These are phyloP conservation scores for Pristionchus arcanus DNA, from an alignment of 2,888 invertebrate species.

Conservation along the genomic window DNA sequence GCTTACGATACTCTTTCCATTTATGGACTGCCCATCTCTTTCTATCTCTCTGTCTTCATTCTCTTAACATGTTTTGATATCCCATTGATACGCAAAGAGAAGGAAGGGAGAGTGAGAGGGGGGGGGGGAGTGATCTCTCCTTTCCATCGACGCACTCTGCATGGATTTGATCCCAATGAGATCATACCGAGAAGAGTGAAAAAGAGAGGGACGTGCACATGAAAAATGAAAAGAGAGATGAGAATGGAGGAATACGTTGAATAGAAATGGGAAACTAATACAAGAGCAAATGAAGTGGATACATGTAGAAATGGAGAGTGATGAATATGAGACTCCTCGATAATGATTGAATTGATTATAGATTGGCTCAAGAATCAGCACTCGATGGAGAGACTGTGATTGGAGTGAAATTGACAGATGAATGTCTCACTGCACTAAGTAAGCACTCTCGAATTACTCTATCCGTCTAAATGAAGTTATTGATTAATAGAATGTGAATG, in stretches of 20 bases:
- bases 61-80: background rate
- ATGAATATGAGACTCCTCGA: background rate
- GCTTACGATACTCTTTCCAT: background rate
- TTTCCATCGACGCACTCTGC: background rate
- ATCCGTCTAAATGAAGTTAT: background rate
- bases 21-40: background rate
- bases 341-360: background rate
- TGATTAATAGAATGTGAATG: background rate
- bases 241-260: background rate
- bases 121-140: background rate
- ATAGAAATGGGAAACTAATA: background rate
- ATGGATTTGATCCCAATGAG: constrained; percentile 13
- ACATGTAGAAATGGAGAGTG: background rate
- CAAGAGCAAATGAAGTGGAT: background rate
- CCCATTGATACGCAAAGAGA: background rate
- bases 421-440: constrained; percentile 68
- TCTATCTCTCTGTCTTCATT: background rate
- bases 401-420: constrained; percentile 74
- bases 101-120: background rate
- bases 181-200: constrained; percentile 12
- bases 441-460: background rate
- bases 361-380: constrained; percentile 23
- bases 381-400: constrained; percentile 56
- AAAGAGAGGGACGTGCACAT: background rate
- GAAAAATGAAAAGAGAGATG: constrained; percentile 9